phyloP scores from a whole-genome alignment of 2,797 vertebrate species.

The Trematomus bernacchii region DNA sequence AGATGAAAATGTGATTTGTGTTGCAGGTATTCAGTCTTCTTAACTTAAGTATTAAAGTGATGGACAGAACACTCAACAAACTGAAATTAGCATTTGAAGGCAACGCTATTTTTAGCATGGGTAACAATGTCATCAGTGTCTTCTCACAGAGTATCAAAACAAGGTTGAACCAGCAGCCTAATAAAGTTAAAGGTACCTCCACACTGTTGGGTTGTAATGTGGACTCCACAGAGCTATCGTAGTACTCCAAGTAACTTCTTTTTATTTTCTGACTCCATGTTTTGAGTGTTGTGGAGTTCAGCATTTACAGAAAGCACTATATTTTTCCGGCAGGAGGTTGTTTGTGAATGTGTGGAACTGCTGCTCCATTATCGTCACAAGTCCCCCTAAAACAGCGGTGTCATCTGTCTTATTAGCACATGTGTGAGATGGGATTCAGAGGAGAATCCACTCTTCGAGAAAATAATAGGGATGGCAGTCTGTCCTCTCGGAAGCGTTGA shows the following conservation, averaged over 20 bases:
- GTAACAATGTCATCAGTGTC: neutral
- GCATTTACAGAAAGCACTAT: conserved; percentile 50
- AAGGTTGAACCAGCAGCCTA: neutral
- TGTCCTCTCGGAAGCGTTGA: conserved; percentile 50
- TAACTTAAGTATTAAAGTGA: no score
- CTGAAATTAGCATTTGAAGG: neutral
- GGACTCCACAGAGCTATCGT: conserved; percentile 36
- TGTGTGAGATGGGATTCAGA: conserved; percentile 42
- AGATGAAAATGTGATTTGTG: no score
- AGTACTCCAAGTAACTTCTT: conserved; percentile 32
- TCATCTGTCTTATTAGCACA: conserved; percentile 69
- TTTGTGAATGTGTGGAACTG: conserved; percentile 60
- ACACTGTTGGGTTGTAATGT: conserved; percentile 17
- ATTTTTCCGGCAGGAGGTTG: conserved; percentile 42
- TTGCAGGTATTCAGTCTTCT: no score
- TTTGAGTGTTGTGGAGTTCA: conserved; percentile 61
- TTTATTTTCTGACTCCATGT: conserved; percentile 44
- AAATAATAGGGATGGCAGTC: conserved; percentile 59
- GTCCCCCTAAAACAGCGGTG: conserved; percentile 29
- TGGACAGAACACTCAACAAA: neutral
- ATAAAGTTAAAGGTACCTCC: neutral
- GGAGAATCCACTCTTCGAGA: conserved; percentile 56
- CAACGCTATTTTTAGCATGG: neutral
- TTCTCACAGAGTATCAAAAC: neutral
- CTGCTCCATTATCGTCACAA: conserved; percentile 55